Evolutionary conservation across 2,888 invertebrate species (phyloP).

Genomic region (Drosophila paramelanica): DNA sequence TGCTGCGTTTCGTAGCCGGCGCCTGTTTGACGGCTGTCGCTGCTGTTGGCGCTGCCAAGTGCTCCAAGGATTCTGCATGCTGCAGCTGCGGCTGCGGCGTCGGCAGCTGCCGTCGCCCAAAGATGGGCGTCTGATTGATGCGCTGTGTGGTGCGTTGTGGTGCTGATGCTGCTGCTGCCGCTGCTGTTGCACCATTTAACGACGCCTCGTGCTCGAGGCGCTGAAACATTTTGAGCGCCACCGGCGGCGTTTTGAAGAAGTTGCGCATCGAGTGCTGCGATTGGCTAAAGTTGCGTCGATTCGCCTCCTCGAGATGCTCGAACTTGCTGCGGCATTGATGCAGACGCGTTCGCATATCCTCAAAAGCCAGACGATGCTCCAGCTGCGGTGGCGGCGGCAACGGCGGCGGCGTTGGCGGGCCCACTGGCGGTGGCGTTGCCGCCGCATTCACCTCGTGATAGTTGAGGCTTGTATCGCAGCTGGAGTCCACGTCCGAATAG

Average conservation of each 20-base stretch:
- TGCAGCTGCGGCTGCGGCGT: conserved; percentile 50
- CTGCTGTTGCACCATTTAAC: conserved; percentile 51
- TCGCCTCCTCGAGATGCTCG: conserved; percentile 83
- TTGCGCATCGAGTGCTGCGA: conserved; percentile 83
- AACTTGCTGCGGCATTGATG: conserved; percentile 84
- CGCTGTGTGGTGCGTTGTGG: conserved; percentile 69
- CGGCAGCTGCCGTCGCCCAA: conserved; percentile 78
- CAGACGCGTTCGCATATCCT: conserved; percentile 83
- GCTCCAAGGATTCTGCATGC: conserved; percentile 83
- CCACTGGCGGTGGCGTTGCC: neutral
- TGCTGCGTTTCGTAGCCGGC: conserved; percentile 54
- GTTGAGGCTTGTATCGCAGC: conserved; percentile 85
- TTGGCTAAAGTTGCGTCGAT: conserved; percentile 80
- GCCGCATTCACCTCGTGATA: conserved; percentile 83
- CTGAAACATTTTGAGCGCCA: conserved; percentile 80
- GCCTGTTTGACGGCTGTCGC: conserved; percentile 43
- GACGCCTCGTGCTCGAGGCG: conserved; percentile 70
- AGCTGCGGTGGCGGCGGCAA: conserved; percentile 11
- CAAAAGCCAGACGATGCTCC: conserved; percentile 72
- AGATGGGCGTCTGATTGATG: conserved; percentile 85
- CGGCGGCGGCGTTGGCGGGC: conserved; percentile 10
- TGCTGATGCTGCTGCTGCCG: conserved; percentile 31
- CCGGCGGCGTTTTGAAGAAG: conserved; percentile 82
- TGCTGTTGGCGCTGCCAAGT: conserved; percentile 61
- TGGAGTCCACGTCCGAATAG: conserved; percentile 85